Percentiles rank a stretch among this genome's conserved stretches.
phyloP scores from a whole-genome alignment of 2,888 invertebrate species.

The Mactromeris polynyma region DNA sequence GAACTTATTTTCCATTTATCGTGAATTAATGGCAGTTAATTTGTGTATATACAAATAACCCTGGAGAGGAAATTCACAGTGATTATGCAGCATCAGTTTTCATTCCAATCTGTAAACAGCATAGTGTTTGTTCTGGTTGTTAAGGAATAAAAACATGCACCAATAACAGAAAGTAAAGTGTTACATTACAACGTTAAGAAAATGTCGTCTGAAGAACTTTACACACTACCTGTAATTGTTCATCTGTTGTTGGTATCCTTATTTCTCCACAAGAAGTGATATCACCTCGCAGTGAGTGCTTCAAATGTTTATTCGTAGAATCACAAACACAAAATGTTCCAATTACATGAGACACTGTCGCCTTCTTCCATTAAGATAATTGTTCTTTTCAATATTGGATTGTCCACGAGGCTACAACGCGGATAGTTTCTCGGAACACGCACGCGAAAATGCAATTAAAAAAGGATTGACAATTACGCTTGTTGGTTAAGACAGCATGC shows the following conservation, averaged over 20 bases:
- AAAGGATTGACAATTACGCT: constrained; percentile 37
- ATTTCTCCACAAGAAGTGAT: background rate
- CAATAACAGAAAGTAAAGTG: background rate
- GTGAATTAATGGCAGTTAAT: too few relatives aligned
- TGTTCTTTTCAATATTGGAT: constrained; percentile 9
- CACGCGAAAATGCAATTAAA: constrained; percentile 56
- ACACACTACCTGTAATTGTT: background rate
- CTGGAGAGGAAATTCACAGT: background rate
- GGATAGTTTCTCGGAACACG: background rate
- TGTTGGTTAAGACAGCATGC: background rate
- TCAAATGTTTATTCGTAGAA: background rate
- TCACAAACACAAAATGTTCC: background rate
- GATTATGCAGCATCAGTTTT: background rate
- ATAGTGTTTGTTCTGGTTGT: background rate
- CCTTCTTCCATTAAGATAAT: constrained; percentile 20
- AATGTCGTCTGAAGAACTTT: background rate
- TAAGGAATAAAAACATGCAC: background rate
- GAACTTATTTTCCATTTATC: background rate
- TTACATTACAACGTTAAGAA: background rate
- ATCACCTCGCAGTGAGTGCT: background rate
- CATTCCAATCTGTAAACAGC: background rate
- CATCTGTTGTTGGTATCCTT: background rate
- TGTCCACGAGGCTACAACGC: background rate
- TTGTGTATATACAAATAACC: background rate
- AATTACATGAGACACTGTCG: constrained; percentile 2